Evolutionary conservation across 2,888 invertebrate species (phyloP), one percentile per base, ranked within the genome.

Genomic region (Acanthacorydalis orientalis): DNA sequence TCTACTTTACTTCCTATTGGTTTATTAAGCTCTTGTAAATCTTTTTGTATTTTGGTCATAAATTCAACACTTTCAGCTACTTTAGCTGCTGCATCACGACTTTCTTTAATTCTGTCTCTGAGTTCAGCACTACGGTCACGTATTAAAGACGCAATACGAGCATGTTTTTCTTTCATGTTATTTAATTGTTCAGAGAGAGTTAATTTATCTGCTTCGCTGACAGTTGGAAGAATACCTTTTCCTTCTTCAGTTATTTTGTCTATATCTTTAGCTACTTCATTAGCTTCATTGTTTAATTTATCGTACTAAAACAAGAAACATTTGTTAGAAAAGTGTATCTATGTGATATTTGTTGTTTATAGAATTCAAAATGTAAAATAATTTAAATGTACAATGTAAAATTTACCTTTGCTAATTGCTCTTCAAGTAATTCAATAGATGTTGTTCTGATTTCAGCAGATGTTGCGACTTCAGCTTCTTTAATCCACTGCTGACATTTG

Each of bases 1-100:
- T 91, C 87, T 1, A 86, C 83, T 58, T 82, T 81, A 47, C 81
- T 82, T 10, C 93, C 92, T 35, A 92, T 79, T 0, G 92, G 91
- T 63, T 83, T 83, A 57, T 83, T 86, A 2, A 92, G 67, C 49
- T 83, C 81, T 53, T 86, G 82, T 12, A 93, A 64, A 60, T 89
- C 83, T 49, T 80, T 79, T 60, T 91, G 87, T n/a, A 91, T 79
- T 55, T 78, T 77, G 47, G 79, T 78, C 60, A 90, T 75, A 64
- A 87, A 86, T 58, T 83, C 78, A 37, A 83, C 73, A 50, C 84
- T 83, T 58, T 87, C 86, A 31, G 84, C 79, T 15, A 92, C 74
- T 59, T 82, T 78, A 41, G 77, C 78, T 52, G 87, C 83, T 4
- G 86, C 82, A 56, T 87, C 83, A 60, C 83, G 82, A 57, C 87